Evolutionary conservation across 1,140 invertebrate species (phyloP).

Genomic region (Eulimnadia texana): DNA sequence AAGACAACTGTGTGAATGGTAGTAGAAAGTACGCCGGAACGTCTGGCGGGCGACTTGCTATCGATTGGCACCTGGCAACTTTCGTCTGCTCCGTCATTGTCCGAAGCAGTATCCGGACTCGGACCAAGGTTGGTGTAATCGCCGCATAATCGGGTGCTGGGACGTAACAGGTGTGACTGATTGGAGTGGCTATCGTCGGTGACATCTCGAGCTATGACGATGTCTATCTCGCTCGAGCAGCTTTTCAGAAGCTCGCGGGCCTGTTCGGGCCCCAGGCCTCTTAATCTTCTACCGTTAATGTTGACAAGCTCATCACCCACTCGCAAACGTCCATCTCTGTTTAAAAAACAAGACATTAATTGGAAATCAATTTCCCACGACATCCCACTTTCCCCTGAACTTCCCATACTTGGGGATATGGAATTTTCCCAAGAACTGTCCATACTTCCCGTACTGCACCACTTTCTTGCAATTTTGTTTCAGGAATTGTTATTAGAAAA

Average conservation of each 20-base stretch:
- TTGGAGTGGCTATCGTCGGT: neutral
- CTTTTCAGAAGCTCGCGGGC: constrained; percentile 40
- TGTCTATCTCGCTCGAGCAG: constrained; percentile 36
- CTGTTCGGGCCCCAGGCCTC: constrained; percentile 42
- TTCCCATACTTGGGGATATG: too few species aligned
- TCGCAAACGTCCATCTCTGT: constrained; percentile 39
- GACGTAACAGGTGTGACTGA: neutral
- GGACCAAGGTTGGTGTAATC: constrained; percentile 14
- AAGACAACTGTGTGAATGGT: constrained; percentile 32
- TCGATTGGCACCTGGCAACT: neutral
- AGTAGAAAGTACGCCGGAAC: constrained; percentile 1
- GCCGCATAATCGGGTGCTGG: constrained; percentile 15
- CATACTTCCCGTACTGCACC: too few species aligned
- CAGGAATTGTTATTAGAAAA: too few species aligned
- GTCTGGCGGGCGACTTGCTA: neutral
- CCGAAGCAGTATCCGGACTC: neutral
- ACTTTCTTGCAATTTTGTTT: too few species aligned
- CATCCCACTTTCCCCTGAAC: too few species aligned
- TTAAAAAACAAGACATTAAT: neutral
- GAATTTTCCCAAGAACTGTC: too few species aligned
- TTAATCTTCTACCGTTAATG: constrained; percentile 45
- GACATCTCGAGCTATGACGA: constrained; percentile 34
- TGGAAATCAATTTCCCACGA: too few species aligned
- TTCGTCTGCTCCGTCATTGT: neutral
- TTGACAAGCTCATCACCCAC: constrained; percentile 51